Percentiles rank a stretch among this genome's conserved stretches.
Evolutionary conservation across 2,797 vertebrate species (phyloP).

Genomic region (Zonotrichia albicollis): DNA sequence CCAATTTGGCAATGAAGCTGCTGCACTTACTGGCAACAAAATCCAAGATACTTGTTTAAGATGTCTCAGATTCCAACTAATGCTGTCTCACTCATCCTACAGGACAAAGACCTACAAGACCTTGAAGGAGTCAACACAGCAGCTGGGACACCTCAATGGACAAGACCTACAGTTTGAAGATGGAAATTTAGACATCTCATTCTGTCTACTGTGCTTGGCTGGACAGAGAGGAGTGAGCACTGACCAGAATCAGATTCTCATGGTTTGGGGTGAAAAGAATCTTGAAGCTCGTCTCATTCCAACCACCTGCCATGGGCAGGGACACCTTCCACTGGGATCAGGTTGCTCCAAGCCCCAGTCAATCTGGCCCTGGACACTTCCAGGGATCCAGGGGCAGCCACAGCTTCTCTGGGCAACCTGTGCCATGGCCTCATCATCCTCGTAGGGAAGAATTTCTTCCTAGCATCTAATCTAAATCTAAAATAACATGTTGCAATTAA

Average conservation of each 20-base stretch:
- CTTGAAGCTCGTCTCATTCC: neutral
- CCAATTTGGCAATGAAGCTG: neutral
- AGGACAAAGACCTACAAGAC: neutral
- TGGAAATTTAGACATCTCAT: neutral
- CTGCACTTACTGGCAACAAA: neutral
- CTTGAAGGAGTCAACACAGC: neutral
- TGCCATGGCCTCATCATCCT: neutral
- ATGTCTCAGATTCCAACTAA: neutral
- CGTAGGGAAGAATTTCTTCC: neutral
- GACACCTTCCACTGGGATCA: neutral
- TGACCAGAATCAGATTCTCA: neutral
- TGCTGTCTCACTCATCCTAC: neutral
- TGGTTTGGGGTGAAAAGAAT: neutral
- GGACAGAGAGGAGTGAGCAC: neutral
- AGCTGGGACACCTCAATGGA: neutral
- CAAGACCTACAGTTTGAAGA: neutral
- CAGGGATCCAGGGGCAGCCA: neutral
- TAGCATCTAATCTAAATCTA: neutral
- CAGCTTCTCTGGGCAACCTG: neutral
- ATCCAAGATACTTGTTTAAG: neutral
- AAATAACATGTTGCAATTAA: neutral
- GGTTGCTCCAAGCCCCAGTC: rapidly evolving
- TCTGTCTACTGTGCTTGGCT: neutral
- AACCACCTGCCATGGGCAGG: neutral
- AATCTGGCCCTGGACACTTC: neutral